Evolutionary conservation across 1,140 invertebrate genomes (phyloP), one percentile per base, ranked within the genome.

Genomic region (Octopus bimaculoides): DNA sequence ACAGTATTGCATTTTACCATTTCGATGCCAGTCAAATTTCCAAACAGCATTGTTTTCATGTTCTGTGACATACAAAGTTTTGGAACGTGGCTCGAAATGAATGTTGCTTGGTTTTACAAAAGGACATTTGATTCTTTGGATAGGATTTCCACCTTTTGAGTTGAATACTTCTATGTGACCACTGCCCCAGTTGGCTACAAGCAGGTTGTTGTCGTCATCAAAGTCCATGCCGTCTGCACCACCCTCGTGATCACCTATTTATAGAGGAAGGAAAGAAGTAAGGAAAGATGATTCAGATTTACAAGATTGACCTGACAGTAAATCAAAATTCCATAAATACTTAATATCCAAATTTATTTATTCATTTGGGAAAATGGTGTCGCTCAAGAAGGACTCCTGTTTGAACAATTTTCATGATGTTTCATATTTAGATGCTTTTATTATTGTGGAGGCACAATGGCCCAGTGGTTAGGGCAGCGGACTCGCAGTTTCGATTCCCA

Each of bases 181-280:
- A 56, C 82, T 79, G 4, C 88, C 88, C 84, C 85, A 86, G 78
- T 89, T 86, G 52, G 88, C 86, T 3, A 88, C 87, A 61, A 89
- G 78, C 10, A 89, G 78, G 77, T 88, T 87, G 66, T 83, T 83
- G 6, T 84, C 82, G 61, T 85, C 85, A 84, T 89, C 88, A 86
- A 89, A 88, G 78, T 89, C 88, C 87, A 89, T 87, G 0, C 88
- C 88, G 83, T 89, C 88, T 75, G 88, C 84, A 9, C 88, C 88
- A 56, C 86, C 85, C 66, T 85, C 85, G 20, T 83, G 81, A 53
- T 84, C 81, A 56, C 86, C 86, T 88, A 41, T 41, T 41, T 41
- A 3, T 3, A 41, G 26, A 41, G 26, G 3, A 41, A 41, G 80
- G 69, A 80, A 82, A 71, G 52, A 77, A 26, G 61, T 14, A n/a